Conservation (phyloP, 2,113 vertebrate genomes). For the Psettodes erumei region DNA sequence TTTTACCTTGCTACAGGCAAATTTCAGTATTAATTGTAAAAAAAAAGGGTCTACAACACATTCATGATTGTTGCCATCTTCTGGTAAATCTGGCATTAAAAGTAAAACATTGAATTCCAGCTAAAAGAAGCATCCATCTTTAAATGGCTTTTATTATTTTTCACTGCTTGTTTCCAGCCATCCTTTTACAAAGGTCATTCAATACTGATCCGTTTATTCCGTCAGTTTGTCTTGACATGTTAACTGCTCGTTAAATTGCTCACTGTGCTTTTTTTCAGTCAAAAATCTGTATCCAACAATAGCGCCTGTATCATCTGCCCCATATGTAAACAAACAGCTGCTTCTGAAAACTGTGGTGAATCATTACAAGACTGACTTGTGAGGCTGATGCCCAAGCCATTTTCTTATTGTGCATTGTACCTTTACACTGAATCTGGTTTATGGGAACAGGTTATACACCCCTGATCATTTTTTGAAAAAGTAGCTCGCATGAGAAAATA, state of each 20-base stretch:
- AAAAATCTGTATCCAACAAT: background rate
- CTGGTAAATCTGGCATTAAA: background rate
- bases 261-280: background rate
- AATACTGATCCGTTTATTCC: background rate
- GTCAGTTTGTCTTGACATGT: background rate
- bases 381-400: background rate
- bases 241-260: background rate
- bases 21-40: background rate
- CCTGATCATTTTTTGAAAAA: background rate
- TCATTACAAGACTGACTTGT: background rate
- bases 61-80: background rate
- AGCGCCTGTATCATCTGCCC: background rate
- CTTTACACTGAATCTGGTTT: background rate
- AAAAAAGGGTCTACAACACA: background rate
- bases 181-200: background rate
- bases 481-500: background rate
- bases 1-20: constrained; percentile 8
- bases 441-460: background rate
- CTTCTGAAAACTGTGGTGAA: background rate
- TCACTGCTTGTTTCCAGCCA: background rate
- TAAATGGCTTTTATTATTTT: background rate
- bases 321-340: background rate
- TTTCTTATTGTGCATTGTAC: background rate
- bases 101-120: background rate
- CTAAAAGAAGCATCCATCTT: background rate